Base-by-base conservation (phyloP, 92 coral and sea anemone species). In the Plumapathes pennacea region DNA sequence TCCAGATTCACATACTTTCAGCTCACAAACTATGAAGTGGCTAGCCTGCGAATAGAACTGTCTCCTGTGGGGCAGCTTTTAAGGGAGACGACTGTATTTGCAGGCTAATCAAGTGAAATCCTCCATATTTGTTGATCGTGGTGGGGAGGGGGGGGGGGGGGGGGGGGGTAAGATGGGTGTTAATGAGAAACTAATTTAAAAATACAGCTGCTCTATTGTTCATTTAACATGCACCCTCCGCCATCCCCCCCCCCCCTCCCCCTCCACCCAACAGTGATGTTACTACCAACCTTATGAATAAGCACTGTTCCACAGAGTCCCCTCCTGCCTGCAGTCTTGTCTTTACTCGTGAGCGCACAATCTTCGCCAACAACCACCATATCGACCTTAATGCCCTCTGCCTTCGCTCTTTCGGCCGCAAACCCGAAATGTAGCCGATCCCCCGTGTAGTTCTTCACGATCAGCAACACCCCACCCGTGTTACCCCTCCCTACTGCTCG, bases 281-380 rank as follows among this genome's bases (percentile, higher is more conserved):
- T n/a, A n/a, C n/a, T n/a, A n/a, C n/a, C n/a, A n/a, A 89, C 98
- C 89, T 92, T 92, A 40, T 92, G 98, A 69, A 92, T 84, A 37
- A 92, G 82, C 1, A 92, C 79, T 2, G 98, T 92, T 56, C 98
- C 98, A 77, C 96, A 88, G 30, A 92, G 86, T 5, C 98, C 98
- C 63, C 98, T 67, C 46, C 98, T 76, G 14, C 98, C 98, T 13
- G 98, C 96, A 39, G 97, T 92, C 67, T 92, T 88, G 65, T 88
- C 98, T 32, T 50, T 85, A 58, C 92, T 91, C 13, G 92, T 74
- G 18, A 94, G 86, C 2, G 99, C 99, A 48, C 99, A 94, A 53
- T 94, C 99, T 62, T 94, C 99, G 0, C 96, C 89, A 17, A 94
- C 99, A 3, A 94, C 72, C 4, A 84, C 90, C 92, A 94, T 94